These are phyloP conservation scores for Leucophenga varia DNA, from an alignment of 1,140 invertebrate genomes.

Conservation along the genomic window DNA sequence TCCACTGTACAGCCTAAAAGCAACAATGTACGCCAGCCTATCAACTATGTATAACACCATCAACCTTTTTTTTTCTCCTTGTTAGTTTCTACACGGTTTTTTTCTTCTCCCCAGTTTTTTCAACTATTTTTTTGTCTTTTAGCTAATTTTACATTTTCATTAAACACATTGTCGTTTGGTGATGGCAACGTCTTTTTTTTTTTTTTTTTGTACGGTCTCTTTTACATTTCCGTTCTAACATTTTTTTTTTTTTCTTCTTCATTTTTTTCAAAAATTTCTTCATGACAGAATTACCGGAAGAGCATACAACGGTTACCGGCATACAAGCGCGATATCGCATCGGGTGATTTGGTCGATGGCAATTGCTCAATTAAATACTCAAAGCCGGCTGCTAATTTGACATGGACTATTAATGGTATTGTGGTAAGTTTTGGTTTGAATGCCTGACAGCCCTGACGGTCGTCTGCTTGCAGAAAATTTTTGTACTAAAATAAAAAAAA, in stretches of 20 bases:
- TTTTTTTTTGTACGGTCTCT: not conserved
- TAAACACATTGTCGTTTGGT: slow-evolving; percentile 10
- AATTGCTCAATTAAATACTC: slow-evolving; percentile 76
- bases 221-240: not conserved
- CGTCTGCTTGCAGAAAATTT: too few relatives aligned
- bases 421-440: slow-evolving; percentile 63
- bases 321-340: slow-evolving; percentile 70
- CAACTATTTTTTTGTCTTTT: slow-evolving; percentile 14
- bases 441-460: too few relatives aligned
- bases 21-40: too few relatives aligned
- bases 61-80: too few relatives aligned
- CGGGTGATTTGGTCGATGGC: slow-evolving; percentile 69
- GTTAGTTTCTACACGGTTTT: slow-evolving; percentile 1
- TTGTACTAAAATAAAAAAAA: too few relatives aligned
- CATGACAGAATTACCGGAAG: slow-evolving; percentile 67
- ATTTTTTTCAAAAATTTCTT: slow-evolving; percentile 8
- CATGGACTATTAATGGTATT: slow-evolving; percentile 81
- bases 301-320: slow-evolving; percentile 69
- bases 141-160: slow-evolving; percentile 44
- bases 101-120: not conserved
- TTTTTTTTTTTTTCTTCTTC: slow-evolving; percentile 3
- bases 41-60: too few relatives aligned
- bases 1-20: too few relatives aligned
- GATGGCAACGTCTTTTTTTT: slow-evolving; percentile 4
- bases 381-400: slow-evolving; percentile 78